Evolutionary conservation across 2,797 vertebrate species (phyloP), one percentile per base, ranked within the genome.

Genomic region (Sphenopsis melanotis): DNA sequence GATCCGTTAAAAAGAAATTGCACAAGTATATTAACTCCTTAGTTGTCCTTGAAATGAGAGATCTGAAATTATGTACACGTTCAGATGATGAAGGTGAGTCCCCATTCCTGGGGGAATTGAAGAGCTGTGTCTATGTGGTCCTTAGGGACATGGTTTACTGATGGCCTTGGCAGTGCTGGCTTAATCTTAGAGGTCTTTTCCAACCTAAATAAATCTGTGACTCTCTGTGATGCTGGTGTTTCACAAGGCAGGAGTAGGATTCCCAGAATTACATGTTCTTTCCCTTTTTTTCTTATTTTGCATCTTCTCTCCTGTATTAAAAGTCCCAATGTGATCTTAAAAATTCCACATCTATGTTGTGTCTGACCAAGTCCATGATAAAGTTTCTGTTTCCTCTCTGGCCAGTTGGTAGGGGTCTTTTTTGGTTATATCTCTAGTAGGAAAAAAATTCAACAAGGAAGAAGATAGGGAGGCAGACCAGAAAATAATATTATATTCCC

Each of bases 91-190:
- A n/a, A 30, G 2, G 0, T 30, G 64, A 36, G 44, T 46, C 37
- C 34, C 37, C n/a, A 9, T 27, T 44, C 3, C 1, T 39, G 70
- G 37, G 30, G 49, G 42, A 57, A 49, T 70, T 50, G 15, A 18
- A 11, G 30, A 37, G 27, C 49, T 7, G 1, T 12, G 49, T 4
- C 0, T 0, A 2, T 27, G 37, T 70, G 64, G 20, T 21, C 11
- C 18, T 3, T 34, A 26, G n/a, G 30, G 57, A 57, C 7, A 1
- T 30, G 23, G 12, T 26, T 30, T 23, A 10, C 17, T 64, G 71
- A 15, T 83, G 57, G n/a, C 57, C 52, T 65, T 65, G 65, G 57
- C 37, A 52, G 9, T 46, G 65, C 65, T 71, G 72, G 8, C 2
- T 70, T 32, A 50, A 7, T 16, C 50, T 30, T 11, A 5, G 17